These are phyloP conservation scores for Drosophila tropicalis DNA, from an alignment of 1,140 invertebrate genomes.

Conservation along the genomic window DNA sequence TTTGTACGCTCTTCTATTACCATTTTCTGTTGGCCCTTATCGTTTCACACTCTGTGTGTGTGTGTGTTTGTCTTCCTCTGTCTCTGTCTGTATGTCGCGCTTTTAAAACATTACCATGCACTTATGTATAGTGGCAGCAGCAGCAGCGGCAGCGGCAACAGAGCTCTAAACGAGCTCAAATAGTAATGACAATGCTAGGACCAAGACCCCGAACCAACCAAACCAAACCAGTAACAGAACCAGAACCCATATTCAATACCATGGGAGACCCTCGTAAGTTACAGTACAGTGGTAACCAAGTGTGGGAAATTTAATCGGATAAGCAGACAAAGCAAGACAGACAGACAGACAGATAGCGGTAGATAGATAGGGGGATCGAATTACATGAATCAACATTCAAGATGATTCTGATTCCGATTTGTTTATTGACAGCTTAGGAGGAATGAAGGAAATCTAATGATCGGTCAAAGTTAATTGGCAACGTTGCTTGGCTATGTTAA, in stretches of 20 bases:
- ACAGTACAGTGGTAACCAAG: conserved; percentile 51
- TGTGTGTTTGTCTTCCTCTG: not conserved
- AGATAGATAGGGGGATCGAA: conserved; percentile 3
- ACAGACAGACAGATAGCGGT: not conserved
- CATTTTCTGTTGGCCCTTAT: conserved; percentile 43
- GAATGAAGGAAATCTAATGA: not conserved
- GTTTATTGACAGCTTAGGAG: not conserved
- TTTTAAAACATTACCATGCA: conserved; percentile 76
- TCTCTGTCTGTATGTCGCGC: conserved; percentile 42
- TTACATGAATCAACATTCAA: conserved; percentile 10
- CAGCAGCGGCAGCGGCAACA: conserved; percentile 42
- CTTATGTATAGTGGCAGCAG: conserved; percentile 50
- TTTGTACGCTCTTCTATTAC: not conserved
- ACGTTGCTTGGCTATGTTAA: too few species aligned
- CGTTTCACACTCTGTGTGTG: conserved; percentile 14
- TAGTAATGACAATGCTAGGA: conserved; percentile 70
- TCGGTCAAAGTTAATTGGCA: not conserved
- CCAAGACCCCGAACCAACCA: not conserved
- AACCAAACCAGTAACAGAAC: not conserved
- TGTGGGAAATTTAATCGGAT: conserved; percentile 33
- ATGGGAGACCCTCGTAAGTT: conserved; percentile 6
- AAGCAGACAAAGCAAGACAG: not conserved
- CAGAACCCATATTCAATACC: conserved; percentile 17
- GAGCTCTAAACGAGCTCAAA: conserved; percentile 71
- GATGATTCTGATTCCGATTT: not conserved